Base-by-base conservation (phyloP, 2,113 vertebrate genomes). In the Tapirus terrestris region DNA sequence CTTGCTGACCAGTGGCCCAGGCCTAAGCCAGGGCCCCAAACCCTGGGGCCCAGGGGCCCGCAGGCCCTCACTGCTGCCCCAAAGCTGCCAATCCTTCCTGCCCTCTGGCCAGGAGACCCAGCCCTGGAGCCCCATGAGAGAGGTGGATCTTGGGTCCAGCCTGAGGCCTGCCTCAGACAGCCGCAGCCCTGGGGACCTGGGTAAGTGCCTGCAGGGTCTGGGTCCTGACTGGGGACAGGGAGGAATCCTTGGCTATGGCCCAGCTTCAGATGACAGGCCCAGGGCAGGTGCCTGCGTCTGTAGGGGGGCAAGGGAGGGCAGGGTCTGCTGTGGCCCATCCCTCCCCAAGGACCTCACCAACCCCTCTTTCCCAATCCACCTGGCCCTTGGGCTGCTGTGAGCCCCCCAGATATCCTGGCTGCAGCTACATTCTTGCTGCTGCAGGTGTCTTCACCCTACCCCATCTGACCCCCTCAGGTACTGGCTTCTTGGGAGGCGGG, bases 161-260 rank as follows among this genome's bases (percentile, higher is more conserved):
- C 82, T 97, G 91, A 67, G 58, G 61, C 99, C 98, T 87, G 99
- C 99, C 0, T 99, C 98, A 0, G 99, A 99, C 73, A 99, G 99
- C 96, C 98, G 98, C 97, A 99, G 99, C 97, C 96, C 98, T 0
- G 99, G 99, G 63, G 99, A 99, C 3, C 65, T 93, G 53, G 99
- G 99, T 99, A 97, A 99, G 98, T 73, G 73, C 25, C 8, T 3
- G 9, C 56, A 61, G 72, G 51, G 73, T 61, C 25, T 8, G 3
- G 20, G 10, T 25, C 8, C 63, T 48, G 29, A 92, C 2, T 14
- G 8, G 31, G 73, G 33, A 83, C 39, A 58, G 5, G 14, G 77
- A 86, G 53, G 85, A 81, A 61, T 36, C 27, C 33, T 58, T 88
- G 48, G 4, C 16, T 76, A 4, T 39, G 36, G n/a, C 33, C 14